phyloP scores from a whole-genome alignment of 30 jellyfish, hydroid and myxozoan genomes.

The Hydractinia echinata region DNA sequence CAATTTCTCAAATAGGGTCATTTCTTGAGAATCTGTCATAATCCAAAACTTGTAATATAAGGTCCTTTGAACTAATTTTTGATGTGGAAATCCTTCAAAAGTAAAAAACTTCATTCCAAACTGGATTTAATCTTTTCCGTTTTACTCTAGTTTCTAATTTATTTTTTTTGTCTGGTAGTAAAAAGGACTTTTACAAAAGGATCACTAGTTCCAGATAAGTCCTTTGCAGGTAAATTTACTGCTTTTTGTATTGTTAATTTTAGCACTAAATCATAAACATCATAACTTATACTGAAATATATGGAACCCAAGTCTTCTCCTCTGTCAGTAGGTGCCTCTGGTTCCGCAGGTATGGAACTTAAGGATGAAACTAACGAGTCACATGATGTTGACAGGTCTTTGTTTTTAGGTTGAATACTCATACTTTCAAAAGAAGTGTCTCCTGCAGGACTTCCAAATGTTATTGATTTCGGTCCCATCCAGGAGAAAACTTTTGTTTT shows the following conservation, averaged over 20 bases:
- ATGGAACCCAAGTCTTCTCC: slow-evolving; percentile 72
- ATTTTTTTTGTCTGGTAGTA: slow-evolving; percentile 83
- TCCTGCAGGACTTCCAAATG: slow-evolving; percentile 26
- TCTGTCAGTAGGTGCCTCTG: slow-evolving; percentile 53
- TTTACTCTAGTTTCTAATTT: slow-evolving; percentile 82
- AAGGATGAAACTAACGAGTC: slow-evolving; percentile 39
- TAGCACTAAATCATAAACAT: slow-evolving; percentile 45
- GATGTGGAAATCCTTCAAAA: slow-evolving; percentile 81
- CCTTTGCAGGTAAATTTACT: slow-evolving; percentile 73
- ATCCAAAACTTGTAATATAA: slow-evolving; percentile 77
- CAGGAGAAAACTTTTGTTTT: slow-evolving; percentile 23
- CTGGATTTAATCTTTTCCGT: slow-evolving; percentile 64
- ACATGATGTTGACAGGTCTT: slow-evolving; percentile 19
- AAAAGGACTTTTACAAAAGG: slow-evolving; percentile 78
- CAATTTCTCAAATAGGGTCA: slow-evolving; percentile 88
- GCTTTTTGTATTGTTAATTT: slow-evolving; percentile 64
- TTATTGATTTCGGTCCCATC: slow-evolving; percentile 30
- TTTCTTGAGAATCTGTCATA: slow-evolving; percentile 85
- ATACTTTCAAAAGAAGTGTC: slow-evolving; percentile 21
- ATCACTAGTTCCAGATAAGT: slow-evolving; percentile 83
- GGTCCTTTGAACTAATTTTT: slow-evolving; percentile 60
- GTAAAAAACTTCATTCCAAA: slow-evolving; percentile 83
- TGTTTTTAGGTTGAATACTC: slow-evolving; percentile 37
- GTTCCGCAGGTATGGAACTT: slow-evolving; percentile 67
- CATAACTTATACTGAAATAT: slow-evolving; percentile 46